Conservation (phyloP, 2,797 vertebrate species). For the Nyctalus aviator region DNA sequence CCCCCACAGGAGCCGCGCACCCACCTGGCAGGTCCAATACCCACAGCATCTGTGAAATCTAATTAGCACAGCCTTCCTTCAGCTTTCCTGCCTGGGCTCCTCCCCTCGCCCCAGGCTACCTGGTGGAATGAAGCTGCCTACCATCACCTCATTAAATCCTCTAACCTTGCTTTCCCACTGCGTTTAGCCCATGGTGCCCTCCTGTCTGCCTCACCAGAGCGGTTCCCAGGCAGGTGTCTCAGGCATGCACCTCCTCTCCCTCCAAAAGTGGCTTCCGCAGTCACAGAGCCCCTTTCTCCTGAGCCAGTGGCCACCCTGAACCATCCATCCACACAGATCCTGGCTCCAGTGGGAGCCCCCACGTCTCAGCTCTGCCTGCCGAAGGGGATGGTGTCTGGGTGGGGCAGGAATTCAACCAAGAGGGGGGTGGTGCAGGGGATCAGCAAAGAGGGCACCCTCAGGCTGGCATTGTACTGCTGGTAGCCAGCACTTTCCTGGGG, state of each 20-base stretch:
- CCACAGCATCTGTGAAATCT: constrained; percentile 45
- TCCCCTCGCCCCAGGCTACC: constrained; percentile 13
- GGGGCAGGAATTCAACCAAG: too few relatives aligned
- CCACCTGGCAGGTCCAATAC: background rate
- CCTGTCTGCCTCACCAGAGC: background rate
- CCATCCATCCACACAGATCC: background rate
- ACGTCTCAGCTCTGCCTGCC: background rate
- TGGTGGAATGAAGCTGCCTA: constrained; percentile 38
- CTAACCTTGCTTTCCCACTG: constrained; percentile 24
- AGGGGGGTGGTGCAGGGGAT: background rate
- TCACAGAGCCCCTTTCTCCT: constrained; percentile 47
- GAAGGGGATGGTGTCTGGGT: background rate
- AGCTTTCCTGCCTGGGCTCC: background rate
- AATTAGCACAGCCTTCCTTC: constrained; percentile 60
- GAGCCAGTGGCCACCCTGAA: background rate
- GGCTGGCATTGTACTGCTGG: too few relatives aligned
- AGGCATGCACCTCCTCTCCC: background rate
- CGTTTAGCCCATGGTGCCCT: constrained; percentile 55
- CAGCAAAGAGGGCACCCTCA: background rate
- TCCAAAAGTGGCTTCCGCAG: background rate
- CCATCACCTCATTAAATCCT: constrained; percentile 76
- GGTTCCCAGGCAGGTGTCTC: constrained; percentile 54
- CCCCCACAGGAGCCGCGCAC: background rate
- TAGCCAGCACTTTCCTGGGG: background rate
- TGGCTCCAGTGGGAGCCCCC: background rate